Percentiles rank a stretch among this genome's conserved stretches.
Evolutionary conservation across 2,113 vertebrate species (phyloP).

Genomic region (Saimiri boliviensis): DNA sequence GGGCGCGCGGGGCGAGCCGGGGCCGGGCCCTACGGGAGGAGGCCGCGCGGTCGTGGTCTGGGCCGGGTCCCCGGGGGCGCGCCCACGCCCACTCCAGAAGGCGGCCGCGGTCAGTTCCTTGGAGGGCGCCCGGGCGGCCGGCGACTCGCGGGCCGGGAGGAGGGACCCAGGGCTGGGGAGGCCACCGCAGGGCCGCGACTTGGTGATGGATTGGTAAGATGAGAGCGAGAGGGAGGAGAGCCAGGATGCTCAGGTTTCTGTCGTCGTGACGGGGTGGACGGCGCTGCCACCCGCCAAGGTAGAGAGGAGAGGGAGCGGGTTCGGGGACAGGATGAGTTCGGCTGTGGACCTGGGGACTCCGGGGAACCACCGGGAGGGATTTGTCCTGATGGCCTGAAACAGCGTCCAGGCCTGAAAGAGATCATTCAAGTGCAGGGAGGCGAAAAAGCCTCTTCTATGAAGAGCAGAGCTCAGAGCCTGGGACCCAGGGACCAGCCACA

Average conservation of each 20-base stretch:
- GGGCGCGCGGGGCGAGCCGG: background rate
- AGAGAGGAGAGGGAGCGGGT: background rate
- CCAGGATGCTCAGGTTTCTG: background rate
- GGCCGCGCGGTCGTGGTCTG: too few species aligned
- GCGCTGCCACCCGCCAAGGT: accelerated
- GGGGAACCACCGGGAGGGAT: background rate
- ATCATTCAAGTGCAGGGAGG: accelerated
- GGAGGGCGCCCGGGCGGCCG: background rate
- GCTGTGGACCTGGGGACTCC: background rate
- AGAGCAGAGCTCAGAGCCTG: background rate
- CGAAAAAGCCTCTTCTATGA: background rate
- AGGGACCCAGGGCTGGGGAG: background rate
- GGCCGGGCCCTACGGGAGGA: background rate
- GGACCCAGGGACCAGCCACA: background rate
- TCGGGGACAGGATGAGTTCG: background rate
- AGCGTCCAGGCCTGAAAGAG: background rate
- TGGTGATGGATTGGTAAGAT: accelerated
- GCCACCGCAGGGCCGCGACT: background rate
- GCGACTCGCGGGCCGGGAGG: background rate
- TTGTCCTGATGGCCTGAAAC: background rate
- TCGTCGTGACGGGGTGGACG: background rate
- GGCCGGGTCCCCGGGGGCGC: background rate
- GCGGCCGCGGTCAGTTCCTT: background rate
- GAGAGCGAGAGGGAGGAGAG: background rate
- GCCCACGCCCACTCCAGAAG: accelerated